A percentile compares a stretch with the other conserved stretches of the same genome.
Evolutionary conservation across 1,140 invertebrate species (phyloP).

Genomic region (Hypsibius dujardini): DNA sequence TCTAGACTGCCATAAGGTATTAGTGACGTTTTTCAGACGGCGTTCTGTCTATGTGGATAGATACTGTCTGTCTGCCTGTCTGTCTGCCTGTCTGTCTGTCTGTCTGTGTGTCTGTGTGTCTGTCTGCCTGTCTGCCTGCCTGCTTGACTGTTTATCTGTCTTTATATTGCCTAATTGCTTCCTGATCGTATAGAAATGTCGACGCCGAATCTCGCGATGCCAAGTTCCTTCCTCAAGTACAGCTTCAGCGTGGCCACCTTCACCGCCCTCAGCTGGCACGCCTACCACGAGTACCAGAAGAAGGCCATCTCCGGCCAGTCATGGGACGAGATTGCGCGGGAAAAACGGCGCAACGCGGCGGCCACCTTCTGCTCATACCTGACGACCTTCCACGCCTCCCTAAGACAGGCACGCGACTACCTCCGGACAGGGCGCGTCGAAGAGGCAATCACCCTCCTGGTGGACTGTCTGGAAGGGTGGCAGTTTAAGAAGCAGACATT

Average conservation of each 20-base stretch:
- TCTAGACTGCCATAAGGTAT: too few species aligned
- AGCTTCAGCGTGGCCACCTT: slow-evolving; percentile 11
- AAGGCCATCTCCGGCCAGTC: neutral
- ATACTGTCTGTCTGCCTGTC: too few species aligned
- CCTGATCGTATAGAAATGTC: too few species aligned
- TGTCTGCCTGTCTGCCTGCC: too few species aligned
- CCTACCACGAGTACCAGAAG: slow-evolving; percentile 10
- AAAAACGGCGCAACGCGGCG: neutral
- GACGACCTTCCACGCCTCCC: neutral
- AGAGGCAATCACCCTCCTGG: neutral
- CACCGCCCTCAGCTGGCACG: slow-evolving; percentile 8
- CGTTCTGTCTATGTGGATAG: too few species aligned
- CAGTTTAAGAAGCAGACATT: slow-evolving; percentile 14
- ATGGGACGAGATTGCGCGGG: neutral
- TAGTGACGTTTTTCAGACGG: too few species aligned
- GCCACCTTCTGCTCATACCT: slow-evolving; percentile 8
- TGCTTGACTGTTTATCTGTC: too few species aligned
- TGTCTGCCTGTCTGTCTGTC: too few species aligned
- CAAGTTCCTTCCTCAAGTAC: neutral
- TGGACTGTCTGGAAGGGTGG: neutral
- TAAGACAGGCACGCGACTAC: neutral
- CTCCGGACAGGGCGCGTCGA: neutral
- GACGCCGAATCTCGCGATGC: too few species aligned
- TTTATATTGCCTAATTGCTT: too few species aligned
- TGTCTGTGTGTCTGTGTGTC: too few species aligned